Conservation (phyloP, 23 tunicate species). For the Clavelina lepadiformis region DNA sequence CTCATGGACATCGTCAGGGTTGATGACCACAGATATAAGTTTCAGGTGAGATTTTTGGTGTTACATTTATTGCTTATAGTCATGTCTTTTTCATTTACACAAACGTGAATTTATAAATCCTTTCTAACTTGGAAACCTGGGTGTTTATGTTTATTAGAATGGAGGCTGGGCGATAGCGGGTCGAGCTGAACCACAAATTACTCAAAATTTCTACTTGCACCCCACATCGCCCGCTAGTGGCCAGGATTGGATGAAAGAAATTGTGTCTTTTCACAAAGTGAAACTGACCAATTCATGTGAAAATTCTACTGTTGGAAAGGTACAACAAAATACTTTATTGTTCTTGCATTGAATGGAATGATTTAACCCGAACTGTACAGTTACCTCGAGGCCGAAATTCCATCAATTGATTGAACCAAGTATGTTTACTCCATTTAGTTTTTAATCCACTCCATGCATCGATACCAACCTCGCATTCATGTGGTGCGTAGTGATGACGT, state of each 20-base stretch:
- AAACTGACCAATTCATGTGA: constrained; percentile 59
- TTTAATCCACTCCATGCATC: constrained; percentile 62
- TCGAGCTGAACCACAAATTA: constrained; percentile 49
- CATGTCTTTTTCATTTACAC: too few species aligned
- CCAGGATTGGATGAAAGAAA: constrained; percentile 69
- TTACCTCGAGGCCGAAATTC: too few species aligned
- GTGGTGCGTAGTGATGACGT: constrained; percentile 48
- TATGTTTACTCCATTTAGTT: too few species aligned
- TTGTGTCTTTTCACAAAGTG: constrained; percentile 64
- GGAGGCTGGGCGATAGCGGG: constrained; percentile 83
- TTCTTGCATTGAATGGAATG: too few species aligned
- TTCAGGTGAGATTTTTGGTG: too few species aligned
- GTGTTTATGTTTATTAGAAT: constrained; percentile 45
- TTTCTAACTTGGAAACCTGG: too few species aligned
- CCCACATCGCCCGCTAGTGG: constrained; percentile 67
- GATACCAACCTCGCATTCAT: constrained; percentile 43
- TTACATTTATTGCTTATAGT: too few species aligned
- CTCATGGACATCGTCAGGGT: constrained; percentile 87
- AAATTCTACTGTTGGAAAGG: constrained; percentile 29
- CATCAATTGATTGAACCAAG: background rate
- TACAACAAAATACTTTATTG: too few species aligned
- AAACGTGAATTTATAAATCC: too few species aligned
- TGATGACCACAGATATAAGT: constrained; percentile 86
- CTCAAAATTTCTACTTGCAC: constrained; percentile 59
- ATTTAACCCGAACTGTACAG: too few species aligned